Conservation (phyloP, 64 coral and sea anemone species). For the Montipora sp. region DNA sequence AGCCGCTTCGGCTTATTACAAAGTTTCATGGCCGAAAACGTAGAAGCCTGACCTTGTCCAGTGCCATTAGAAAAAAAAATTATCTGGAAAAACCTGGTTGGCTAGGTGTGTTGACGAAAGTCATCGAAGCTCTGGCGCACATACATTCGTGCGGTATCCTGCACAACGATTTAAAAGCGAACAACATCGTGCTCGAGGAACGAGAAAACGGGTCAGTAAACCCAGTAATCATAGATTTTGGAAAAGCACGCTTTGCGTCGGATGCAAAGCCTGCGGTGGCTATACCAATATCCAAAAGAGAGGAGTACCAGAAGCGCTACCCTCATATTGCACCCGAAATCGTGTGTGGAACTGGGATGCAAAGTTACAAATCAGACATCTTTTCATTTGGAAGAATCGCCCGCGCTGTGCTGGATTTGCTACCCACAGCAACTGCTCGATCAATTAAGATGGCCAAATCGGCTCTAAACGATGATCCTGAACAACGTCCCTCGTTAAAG, state of each 20-base stretch:
- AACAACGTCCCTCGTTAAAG: background rate
- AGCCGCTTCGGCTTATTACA: constrained; percentile 48
- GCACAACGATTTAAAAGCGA: constrained; percentile 73
- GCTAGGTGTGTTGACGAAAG: constrained; percentile 23
- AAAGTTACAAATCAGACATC: constrained; percentile 23
- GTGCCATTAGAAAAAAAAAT: constrained; percentile 12
- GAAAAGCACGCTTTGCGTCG: constrained; percentile 33
- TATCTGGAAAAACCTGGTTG: constrained; percentile 35
- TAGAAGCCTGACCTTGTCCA: constrained; percentile 32
- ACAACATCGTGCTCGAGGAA: constrained; percentile 54
- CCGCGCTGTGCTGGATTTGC: constrained; percentile 1
- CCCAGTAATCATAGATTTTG: constrained; percentile 58
- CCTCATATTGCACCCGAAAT: constrained; percentile 65
- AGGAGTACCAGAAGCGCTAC: background rate
- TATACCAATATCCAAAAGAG: background rate
- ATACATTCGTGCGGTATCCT: constrained; percentile 44
- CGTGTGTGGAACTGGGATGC: background rate
- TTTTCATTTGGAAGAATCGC: constrained; percentile 18
- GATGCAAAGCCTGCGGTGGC: constrained; percentile 7
- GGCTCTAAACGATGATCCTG: background rate
- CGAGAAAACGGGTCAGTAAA: constrained; percentile 10
- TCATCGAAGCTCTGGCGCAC: constrained; percentile 31
- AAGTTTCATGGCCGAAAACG: constrained; percentile 53
- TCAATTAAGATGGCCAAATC: constrained; percentile 1
- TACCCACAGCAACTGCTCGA: constrained; percentile 10